Evolutionary conservation across 1,140 invertebrate species (phyloP).

Genomic region (Gryon sp.): DNA sequence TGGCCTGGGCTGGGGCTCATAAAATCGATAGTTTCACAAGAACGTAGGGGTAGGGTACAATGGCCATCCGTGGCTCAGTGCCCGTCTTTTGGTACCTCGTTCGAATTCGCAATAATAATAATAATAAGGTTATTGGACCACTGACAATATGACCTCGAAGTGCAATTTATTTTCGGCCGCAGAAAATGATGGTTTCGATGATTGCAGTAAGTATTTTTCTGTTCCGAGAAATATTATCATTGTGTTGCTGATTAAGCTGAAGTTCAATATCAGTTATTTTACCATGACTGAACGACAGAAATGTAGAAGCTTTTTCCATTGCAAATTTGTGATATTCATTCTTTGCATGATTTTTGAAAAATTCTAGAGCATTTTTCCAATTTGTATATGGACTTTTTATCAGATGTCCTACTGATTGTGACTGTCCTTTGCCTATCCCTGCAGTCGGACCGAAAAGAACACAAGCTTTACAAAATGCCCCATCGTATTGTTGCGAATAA

Average conservation of each 20-base stretch:
- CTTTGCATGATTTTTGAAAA: neutral
- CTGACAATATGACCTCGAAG: too few relatives aligned
- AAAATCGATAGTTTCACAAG: too few relatives aligned
- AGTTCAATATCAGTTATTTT: neutral
- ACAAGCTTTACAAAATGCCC: slow-evolving; percentile 1
- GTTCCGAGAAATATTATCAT: neutral
- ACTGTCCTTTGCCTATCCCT: neutral
- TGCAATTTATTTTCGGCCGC: too few relatives aligned
- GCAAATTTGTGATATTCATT: neutral
- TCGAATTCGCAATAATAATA: too few relatives aligned
- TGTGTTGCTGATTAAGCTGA: neutral
- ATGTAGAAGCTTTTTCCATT: neutral
- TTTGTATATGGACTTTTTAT: neutral
- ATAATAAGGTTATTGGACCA: too few relatives aligned
- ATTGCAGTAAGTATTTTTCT: too few relatives aligned
- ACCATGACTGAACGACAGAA: neutral
- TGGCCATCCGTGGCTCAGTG: too few relatives aligned
- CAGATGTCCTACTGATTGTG: neutral
- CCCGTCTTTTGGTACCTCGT: too few relatives aligned
- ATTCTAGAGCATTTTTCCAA: neutral
- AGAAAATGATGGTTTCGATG: too few relatives aligned
- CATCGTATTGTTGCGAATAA: neutral
- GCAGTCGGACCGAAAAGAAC: neutral
- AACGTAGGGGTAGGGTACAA: too few relatives aligned
- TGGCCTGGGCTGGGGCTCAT: too few relatives aligned